These are phyloP conservation scores for Cossypha caffra DNA, from an alignment of 2,797 vertebrate genomes.

Conservation along the genomic window DNA sequence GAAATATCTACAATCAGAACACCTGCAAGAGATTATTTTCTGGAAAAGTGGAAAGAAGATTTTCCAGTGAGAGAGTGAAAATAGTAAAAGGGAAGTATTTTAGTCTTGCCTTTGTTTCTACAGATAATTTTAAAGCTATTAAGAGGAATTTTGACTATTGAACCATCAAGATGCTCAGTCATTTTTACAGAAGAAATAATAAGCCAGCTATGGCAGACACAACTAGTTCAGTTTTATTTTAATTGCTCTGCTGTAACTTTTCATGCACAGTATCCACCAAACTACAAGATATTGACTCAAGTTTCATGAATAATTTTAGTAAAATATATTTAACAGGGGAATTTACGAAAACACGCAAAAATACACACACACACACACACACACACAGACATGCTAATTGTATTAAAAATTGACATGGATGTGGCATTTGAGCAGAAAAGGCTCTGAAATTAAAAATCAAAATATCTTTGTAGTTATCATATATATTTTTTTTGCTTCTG, in stretches of 20 bases:
- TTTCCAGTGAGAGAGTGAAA: neutral
- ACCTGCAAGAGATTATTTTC: neutral
- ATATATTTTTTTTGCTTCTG: neutral
- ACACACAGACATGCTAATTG: neutral
- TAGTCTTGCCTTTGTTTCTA: neutral
- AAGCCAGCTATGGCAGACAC: neutral
- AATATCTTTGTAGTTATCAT: neutral
- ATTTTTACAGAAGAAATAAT: neutral
- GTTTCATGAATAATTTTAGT: neutral
- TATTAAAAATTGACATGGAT: neutral
- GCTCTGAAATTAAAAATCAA: neutral
- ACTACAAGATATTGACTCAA: neutral
- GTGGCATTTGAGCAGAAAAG: neutral
- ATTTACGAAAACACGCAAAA: neutral
- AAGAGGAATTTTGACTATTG: neutral
- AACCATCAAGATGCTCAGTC: neutral
- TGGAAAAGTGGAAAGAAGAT: neutral
- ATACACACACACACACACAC: rapidly evolving
- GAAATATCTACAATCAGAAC: neutral
- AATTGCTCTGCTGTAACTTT: neutral
- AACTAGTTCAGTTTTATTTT: neutral
- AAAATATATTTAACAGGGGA: neutral
- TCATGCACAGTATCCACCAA: neutral
- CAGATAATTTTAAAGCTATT: neutral
- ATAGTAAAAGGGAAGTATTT: neutral